phyloP scores from a whole-genome alignment of 2,797 vertebrate genomes.

The Sebastolobus alascanus region DNA sequence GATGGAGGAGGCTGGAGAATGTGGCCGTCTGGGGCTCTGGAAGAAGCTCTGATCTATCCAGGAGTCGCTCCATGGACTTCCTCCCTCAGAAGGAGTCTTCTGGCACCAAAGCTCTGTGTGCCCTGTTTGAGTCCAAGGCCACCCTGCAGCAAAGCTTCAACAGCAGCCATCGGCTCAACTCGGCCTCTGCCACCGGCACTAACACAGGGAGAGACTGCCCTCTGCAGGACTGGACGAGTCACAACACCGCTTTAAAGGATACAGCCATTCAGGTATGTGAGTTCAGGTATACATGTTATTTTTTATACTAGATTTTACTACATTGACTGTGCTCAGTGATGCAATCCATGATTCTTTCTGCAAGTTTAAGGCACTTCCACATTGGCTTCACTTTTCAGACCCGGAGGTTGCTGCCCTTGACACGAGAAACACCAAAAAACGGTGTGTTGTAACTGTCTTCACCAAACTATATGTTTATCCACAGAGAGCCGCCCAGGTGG shows the following conservation, averaged over 20 bases:
- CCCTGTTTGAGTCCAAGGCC: constrained; percentile 83
- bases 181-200: background rate
- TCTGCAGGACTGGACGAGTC: constrained; percentile 58
- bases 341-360: background rate
- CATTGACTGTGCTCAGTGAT: background rate
- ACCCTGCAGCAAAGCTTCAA: constrained; percentile 39
- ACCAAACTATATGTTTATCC: constrained; percentile 13
- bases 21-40: constrained; percentile 4
- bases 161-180: constrained; percentile 59
- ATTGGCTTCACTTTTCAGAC: too few species aligned
- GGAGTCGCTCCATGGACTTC: constrained; percentile 83
- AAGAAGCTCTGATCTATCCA: constrained; percentile 51
- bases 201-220: constrained; percentile 48
- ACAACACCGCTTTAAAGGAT: constrained; percentile 49
- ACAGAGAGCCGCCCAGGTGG: constrained; percentile 53
- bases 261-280: constrained; percentile 55
- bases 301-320: background rate
- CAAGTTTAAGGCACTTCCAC: too few species aligned
- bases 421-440: background rate
- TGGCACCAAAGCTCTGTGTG: constrained; percentile 75
- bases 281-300: background rate
- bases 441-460: background rate
- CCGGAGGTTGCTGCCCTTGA: accelerated
- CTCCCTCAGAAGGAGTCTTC: constrained; percentile 66
- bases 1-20: constrained; percentile 48